Evolutionary conservation across 2,113 vertebrate species (phyloP), one percentile per base, ranked within the genome.

Genomic region (Neotragus pygmaeus): DNA sequence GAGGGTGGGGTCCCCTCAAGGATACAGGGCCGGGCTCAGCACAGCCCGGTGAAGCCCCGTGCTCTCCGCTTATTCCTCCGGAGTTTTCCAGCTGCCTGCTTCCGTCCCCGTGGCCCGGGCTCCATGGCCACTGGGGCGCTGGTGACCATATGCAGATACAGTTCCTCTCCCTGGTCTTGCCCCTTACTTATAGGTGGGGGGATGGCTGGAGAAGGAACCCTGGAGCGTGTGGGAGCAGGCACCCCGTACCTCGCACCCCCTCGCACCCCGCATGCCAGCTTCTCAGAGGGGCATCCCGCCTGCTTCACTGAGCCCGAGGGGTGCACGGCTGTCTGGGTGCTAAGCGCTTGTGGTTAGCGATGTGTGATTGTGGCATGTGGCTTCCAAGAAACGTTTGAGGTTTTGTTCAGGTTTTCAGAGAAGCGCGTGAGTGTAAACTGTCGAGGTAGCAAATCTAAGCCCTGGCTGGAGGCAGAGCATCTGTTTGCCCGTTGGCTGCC

Each of bases 371-470:
- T 36, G 83, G 60, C n/a, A 6, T 43, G 17, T 6, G 2, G 80
- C 85, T 95, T 95, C 89, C 7, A 23, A 90, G 94, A 93, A 96
- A 30, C 66, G 33, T 33, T n/a, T 23, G 90, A 90, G 83, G 53
- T 70, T 58, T 57, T 83, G 47, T 88, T 92, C 66, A 82, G 85
- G 85, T 90, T 89, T 89, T 93, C 93, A 83, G 17, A 93, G 90
- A 96, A 81, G 39, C 0, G 0, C 2, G 4, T 6, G 28, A 82
- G 27, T 7, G 2, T 70, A 10, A 60, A 10, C 89, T 45, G 39
- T 66, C 3, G 3, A 43, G 6, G 57, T 57, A 53, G 64, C 62
- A 23, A 15, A 25, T 62, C 55, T 91, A n/a, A 49, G 55, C 64
- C 36, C 53, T 60, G 91, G 47, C 55, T 3, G 10, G 27, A 88